These are phyloP conservation scores for Hydrozoanthus gracilis DNA, from an alignment of 92 coral and sea anemone genomes.

Conservation along the genomic window DNA sequence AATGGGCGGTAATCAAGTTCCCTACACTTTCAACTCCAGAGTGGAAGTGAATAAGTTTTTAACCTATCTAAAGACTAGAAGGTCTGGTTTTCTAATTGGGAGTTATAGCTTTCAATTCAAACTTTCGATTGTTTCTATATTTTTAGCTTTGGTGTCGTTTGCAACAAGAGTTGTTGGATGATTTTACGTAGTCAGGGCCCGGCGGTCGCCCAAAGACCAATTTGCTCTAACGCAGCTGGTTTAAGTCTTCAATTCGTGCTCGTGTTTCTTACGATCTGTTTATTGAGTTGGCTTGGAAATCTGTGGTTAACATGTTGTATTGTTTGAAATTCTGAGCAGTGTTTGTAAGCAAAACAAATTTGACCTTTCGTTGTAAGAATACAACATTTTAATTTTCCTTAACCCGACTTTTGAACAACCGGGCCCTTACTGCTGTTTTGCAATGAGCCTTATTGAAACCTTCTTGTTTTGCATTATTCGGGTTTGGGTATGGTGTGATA, in stretches of 20 bases:
- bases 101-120: slow-evolving; percentile 70
- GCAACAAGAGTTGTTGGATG: slow-evolving; percentile 51
- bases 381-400: too few relatives aligned
- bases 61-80: slow-evolving; percentile 57
- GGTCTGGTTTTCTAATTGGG: slow-evolving; percentile 67
- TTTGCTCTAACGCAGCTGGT: too few relatives aligned
- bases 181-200: neutral
- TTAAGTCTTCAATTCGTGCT: too few relatives aligned
- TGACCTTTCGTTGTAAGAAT: too few relatives aligned
- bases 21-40: slow-evolving; percentile 57
- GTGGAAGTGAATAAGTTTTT: slow-evolving; percentile 66
- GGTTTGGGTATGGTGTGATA: slow-evolving; percentile 48
- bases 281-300: too few relatives aligned
- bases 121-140: slow-evolving; percentile 61
- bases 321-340: too few relatives aligned
- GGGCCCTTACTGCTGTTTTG: neutral
- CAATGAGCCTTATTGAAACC: slow-evolving; percentile 43
- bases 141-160: slow-evolving; percentile 56
- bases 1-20: slow-evolving; percentile 9
- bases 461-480: slow-evolving; percentile 25
- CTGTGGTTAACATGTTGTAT: too few relatives aligned
- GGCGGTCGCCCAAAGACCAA: too few relatives aligned
- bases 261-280: too few relatives aligned
- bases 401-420: too few relatives aligned
- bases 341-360: too few relatives aligned